Evolutionary conservation across 2,113 vertebrate species (phyloP).

Genomic region (Ranitomeya imitator): DNA sequence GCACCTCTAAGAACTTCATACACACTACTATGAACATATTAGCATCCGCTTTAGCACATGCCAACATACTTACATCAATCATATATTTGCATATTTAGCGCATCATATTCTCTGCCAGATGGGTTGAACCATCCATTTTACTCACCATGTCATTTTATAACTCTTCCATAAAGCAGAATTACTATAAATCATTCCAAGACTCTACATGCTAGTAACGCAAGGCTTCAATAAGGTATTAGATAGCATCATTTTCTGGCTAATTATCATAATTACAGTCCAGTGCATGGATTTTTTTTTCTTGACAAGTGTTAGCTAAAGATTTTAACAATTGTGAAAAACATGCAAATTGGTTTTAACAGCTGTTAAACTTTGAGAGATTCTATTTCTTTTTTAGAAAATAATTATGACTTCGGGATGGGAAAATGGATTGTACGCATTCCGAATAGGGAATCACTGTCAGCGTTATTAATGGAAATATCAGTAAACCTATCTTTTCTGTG

Average conservation of each 20-base stretch:
- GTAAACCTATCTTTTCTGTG: slow-evolving; percentile 54
- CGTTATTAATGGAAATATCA: slow-evolving; percentile 57
- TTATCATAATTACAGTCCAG: slow-evolving; percentile 58
- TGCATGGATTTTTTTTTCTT: slow-evolving; percentile 50
- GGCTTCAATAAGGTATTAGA: slow-evolving; percentile 51
- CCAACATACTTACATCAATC: neutral
- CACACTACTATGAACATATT: neutral
- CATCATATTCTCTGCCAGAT: slow-evolving; percentile 28
- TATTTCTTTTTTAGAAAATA: slow-evolving; percentile 58
- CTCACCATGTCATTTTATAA: neutral
- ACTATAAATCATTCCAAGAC: slow-evolving; percentile 5
- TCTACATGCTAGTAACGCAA: slow-evolving; percentile 19
- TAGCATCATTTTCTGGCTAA: slow-evolving; percentile 54
- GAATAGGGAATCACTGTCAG: slow-evolving; percentile 56
- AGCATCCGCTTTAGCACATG: neutral
- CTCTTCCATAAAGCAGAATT: neutral
- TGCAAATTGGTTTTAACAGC: slow-evolving; percentile 59
- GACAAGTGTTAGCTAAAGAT: slow-evolving; percentile 56
- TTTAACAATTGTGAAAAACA: slow-evolving; percentile 56
- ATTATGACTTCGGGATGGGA: slow-evolving; percentile 56
- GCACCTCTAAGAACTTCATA: neutral
- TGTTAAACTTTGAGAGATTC: slow-evolving; percentile 58
- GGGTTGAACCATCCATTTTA: neutral
- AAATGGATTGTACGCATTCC: slow-evolving; percentile 53
- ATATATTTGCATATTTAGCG: neutral